Percentiles rank a stretch among this genome's conserved stretches.
phyloP scores from a whole-genome alignment of 2,113 vertebrate species.

The Paramormyrops kingsleyae region DNA sequence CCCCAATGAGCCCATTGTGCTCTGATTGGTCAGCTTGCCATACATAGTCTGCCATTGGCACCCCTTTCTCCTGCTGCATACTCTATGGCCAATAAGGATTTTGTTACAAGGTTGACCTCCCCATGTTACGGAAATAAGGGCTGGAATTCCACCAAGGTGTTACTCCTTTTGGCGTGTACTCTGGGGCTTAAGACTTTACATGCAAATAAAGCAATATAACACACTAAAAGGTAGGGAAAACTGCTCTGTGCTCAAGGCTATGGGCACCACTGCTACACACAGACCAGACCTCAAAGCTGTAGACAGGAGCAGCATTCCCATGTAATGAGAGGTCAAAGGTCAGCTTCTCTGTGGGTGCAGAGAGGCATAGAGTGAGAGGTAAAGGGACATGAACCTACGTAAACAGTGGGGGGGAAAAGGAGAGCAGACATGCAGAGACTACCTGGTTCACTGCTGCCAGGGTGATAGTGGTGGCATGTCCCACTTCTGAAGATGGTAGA shows the following conservation, averaged over 20 bases:
- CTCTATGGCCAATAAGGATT: not conserved
- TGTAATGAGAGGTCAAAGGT: not conserved
- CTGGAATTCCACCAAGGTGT: not conserved
- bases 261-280: not conserved
- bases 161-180: not conserved
- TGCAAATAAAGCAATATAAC: too few relatives aligned
- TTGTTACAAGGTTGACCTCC: not conserved
- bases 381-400: not conserved
- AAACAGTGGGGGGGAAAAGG: not conserved
- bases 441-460: not conserved
- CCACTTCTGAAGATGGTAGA: not conserved
- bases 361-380: not conserved
- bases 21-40: not conserved
- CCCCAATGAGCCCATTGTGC: not conserved
- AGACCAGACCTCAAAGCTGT: too few relatives aligned
- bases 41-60: not conserved
- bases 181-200: not conserved
- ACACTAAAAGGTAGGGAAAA: too few relatives aligned
- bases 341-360: not conserved
- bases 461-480: not conserved
- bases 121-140: not conserved
- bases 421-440: not conserved
- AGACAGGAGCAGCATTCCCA: not conserved
- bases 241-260: not conserved
- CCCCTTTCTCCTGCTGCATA: not conserved